Conservation (phyloP, 2,888 invertebrate species). For the Phania funesta region DNA sequence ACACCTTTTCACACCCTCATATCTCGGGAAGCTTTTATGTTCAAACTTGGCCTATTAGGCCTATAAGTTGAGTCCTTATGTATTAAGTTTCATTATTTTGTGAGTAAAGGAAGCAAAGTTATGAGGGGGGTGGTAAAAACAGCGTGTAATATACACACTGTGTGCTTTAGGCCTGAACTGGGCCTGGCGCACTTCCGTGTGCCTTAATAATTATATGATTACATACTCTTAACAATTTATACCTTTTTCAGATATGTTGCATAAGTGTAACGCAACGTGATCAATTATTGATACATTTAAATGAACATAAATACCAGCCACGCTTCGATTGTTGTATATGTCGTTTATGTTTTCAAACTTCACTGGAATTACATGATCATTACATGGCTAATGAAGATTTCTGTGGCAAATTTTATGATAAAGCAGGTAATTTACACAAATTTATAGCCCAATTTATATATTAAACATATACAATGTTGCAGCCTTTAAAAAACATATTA, state of each 20-base stretch:
- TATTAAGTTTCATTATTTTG: too few relatives aligned
- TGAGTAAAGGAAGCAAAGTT: too few relatives aligned
- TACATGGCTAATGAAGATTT: slow-evolving; percentile 76
- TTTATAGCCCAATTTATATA: not conserved
- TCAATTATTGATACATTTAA: slow-evolving; percentile 73
- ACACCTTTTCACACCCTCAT: too few relatives aligned
- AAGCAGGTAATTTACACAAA: slow-evolving; percentile 43
- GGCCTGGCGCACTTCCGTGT: too few relatives aligned
- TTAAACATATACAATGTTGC: not conserved
- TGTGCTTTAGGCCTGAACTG: too few relatives aligned
- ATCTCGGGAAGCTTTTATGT: too few relatives aligned
- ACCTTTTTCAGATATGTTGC: slow-evolving; percentile 73
- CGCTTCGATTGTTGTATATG: slow-evolving; percentile 77
- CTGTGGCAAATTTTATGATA: slow-evolving; percentile 75
- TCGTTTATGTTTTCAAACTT: slow-evolving; percentile 76
- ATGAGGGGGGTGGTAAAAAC: too few relatives aligned
- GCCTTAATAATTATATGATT: too few relatives aligned
- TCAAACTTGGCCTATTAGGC: too few relatives aligned
- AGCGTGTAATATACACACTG: too few relatives aligned
- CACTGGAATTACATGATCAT: slow-evolving; percentile 75
- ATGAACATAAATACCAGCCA: slow-evolving; percentile 75
- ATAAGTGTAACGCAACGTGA: slow-evolving; percentile 73
- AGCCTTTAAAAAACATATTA: slow-evolving; percentile 54
- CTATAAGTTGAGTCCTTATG: too few relatives aligned
- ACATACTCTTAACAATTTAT: not conserved